Percentiles rank a stretch among this genome's conserved stretches.
Conservation (phyloP, 2,113 vertebrate genomes). For the Psittacus erithacus region DNA sequence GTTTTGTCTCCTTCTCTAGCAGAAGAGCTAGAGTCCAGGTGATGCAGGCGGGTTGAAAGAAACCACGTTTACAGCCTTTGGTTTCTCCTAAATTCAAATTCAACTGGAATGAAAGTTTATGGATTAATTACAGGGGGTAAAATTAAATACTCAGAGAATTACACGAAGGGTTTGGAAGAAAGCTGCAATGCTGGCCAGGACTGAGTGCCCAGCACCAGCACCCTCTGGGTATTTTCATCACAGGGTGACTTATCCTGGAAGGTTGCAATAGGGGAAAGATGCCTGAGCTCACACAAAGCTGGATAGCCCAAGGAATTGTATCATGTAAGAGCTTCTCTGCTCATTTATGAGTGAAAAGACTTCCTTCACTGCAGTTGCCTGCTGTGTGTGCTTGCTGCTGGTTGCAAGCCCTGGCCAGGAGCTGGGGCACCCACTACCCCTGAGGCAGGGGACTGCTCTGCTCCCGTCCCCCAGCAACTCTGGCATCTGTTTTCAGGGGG, state of each 20-base stretch:
- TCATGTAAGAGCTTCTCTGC: neutral
- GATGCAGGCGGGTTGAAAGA: neutral
- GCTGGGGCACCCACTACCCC: neutral
- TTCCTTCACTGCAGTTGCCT: neutral
- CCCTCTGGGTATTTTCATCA: fast-evolving
- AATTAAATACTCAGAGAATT: neutral
- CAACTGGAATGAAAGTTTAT: neutral
- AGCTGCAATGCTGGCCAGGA: neutral
- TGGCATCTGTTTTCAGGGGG: neutral
- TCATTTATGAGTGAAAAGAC: neutral
- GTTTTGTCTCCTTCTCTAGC: neutral
- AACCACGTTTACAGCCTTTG: neutral
- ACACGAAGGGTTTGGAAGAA: neutral
- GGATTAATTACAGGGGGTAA: neutral
- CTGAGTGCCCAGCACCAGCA: neutral
- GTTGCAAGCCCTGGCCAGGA: neutral
- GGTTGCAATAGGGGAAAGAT: neutral
- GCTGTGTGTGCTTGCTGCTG: neutral
- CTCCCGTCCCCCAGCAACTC: neutral
- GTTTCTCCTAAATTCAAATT: neutral
- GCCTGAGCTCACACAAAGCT: neutral
- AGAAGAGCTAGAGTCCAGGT: neutral
- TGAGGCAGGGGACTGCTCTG: fast-evolving
- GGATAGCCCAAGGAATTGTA: fast-evolving
- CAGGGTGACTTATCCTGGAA: neutral